Conservation (phyloP, 2,113 vertebrate genomes). For the Brienomyrus brachyistius region DNA sequence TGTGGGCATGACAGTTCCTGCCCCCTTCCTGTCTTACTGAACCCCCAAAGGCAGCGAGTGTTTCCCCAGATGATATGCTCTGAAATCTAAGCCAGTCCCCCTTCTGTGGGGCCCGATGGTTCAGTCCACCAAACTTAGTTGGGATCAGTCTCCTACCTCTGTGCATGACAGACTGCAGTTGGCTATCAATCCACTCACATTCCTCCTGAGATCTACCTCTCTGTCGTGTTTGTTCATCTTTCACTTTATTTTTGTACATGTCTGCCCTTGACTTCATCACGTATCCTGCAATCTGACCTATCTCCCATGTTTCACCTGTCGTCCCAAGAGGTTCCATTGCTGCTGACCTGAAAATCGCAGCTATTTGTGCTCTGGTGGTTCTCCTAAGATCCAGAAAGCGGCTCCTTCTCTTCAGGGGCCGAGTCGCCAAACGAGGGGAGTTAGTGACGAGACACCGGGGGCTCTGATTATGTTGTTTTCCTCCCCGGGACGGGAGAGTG, state of each 20-base stretch:
- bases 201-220: not conserved
- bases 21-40: not conserved
- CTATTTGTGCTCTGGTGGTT: not conserved
- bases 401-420: not conserved
- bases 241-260: not conserved
- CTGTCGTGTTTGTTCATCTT: not conserved
- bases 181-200: not conserved
- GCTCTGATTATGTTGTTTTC: slow-evolving; percentile 29
- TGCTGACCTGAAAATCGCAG: not conserved
- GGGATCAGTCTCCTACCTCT: not conserved
- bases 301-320: not conserved
- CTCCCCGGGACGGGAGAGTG: slow-evolving; percentile 30
- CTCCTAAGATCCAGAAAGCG: not conserved
- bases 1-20: not conserved
- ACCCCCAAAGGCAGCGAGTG: slow-evolving; percentile 12
- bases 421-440: slow-evolving; percentile 36
- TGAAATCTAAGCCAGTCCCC: not conserved
- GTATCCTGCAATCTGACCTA: not conserved
- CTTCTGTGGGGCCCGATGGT: not conserved
- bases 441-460: slow-evolving; percentile 22
- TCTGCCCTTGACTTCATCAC: not conserved
- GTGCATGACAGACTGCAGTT: not conserved
- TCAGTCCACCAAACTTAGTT: not conserved
- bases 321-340: not conserved
- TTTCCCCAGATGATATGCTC: slow-evolving; percentile 31